Conservation (phyloP, 1,140 invertebrate genomes). For the Amyelois transitella region DNA sequence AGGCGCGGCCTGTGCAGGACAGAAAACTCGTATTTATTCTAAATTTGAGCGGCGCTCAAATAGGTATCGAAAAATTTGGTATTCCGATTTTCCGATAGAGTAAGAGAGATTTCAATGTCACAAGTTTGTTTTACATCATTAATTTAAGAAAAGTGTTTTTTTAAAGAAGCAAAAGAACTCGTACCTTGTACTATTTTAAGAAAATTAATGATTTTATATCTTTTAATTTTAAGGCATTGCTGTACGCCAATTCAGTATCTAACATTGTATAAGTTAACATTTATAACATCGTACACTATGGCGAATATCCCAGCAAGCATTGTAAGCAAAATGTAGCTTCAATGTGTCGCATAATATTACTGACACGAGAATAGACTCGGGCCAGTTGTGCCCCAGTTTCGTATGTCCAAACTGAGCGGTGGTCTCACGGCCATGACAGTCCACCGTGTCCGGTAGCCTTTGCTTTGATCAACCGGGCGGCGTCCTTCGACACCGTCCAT, state of each 20-base stretch:
- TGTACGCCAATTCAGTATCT: too few relatives aligned
- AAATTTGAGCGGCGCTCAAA: not conserved
- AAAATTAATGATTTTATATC: too few relatives aligned
- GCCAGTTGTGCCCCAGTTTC: slow-evolving; percentile 51
- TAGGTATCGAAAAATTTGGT: not conserved
- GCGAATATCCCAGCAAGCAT: slow-evolving; percentile 14
- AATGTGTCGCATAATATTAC: slow-evolving; percentile 54
- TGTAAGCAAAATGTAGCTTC: slow-evolving; percentile 51
- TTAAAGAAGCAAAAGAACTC: too few relatives aligned
- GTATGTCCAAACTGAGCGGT: slow-evolving; percentile 35
- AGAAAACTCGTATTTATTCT: slow-evolving; percentile 14
- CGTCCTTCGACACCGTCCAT: slow-evolving; percentile 16
- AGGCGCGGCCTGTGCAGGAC: slow-evolving; percentile 30
- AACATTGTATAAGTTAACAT: too few relatives aligned
- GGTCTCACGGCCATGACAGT: slow-evolving; percentile 32
- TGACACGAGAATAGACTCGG: slow-evolving; percentile 51
- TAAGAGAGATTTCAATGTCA: too few relatives aligned
- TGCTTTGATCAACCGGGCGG: slow-evolving; percentile 40
- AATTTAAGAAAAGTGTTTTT: too few relatives aligned
- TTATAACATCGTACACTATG: not conserved
- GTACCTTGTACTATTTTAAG: too few relatives aligned
- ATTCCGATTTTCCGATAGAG: too few relatives aligned
- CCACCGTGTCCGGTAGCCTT: slow-evolving; percentile 35
- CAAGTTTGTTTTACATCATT: too few relatives aligned
- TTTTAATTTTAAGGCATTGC: too few relatives aligned